Evolutionary conservation across 2,113 vertebrate genomes (phyloP).

Genomic region (Trematocara unimaculatum): DNA sequence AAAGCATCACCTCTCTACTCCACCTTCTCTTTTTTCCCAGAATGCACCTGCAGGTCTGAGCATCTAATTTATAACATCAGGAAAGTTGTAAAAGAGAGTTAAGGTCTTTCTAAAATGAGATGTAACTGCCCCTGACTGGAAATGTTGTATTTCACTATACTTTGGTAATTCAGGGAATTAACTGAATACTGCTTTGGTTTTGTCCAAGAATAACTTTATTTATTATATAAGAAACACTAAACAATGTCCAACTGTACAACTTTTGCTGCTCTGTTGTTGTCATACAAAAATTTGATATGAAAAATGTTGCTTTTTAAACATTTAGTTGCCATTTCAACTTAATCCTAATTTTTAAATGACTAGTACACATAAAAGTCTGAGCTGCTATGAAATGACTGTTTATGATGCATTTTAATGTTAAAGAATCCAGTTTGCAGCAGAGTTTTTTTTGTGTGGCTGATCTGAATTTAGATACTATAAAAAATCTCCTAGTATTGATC

Average conservation of each 20-base stretch:
- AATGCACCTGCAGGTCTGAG: rapidly evolving
- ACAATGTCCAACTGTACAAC: not conserved
- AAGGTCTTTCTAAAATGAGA: rapidly evolving
- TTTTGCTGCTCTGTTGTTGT: rapidly evolving
- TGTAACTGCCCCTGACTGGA: rapidly evolving
- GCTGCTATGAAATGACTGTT: not conserved
- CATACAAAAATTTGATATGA: not conserved
- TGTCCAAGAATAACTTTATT: not conserved
- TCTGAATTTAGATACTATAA: not conserved
- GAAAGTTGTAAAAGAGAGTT: not conserved
- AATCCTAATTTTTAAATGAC: not conserved
- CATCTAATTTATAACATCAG: rapidly evolving
- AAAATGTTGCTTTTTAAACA: rapidly evolving
- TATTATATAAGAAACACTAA: rapidly evolving
- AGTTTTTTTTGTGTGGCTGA: rapidly evolving
- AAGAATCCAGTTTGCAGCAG: not conserved
- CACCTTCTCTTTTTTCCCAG: rapidly evolving
- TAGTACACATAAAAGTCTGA: rapidly evolving
- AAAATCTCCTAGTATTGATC: not conserved
- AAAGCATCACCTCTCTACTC: not conserved
- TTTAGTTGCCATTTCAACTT: not conserved
- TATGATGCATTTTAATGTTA: not conserved
- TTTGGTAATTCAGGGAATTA: not conserved
- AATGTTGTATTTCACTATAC: not conserved
- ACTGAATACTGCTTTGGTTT: rapidly evolving